Conservation (phyloP, 2,113 vertebrate species). For the Colaptes auratus region DNA sequence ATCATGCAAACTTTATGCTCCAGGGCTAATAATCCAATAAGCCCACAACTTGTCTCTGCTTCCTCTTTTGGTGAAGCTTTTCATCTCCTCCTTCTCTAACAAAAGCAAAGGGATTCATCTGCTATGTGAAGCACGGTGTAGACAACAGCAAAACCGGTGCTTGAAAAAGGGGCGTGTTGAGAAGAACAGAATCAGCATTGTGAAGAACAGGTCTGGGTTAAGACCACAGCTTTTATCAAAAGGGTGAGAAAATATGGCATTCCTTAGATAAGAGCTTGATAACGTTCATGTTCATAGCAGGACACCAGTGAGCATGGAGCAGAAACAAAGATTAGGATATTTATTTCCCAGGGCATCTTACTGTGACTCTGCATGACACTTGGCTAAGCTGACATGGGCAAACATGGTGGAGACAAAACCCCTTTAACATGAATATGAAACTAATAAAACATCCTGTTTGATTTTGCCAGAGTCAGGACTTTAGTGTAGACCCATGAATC, state of each 20-base stretch:
- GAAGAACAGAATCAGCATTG: background rate
- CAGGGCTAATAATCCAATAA: constrained; percentile 14
- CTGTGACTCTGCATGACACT: background rate
- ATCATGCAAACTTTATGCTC: background rate
- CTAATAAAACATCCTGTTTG: background rate
- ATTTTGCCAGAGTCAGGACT: background rate
- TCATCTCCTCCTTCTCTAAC: background rate
- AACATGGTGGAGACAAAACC: background rate
- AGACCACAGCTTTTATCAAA: background rate
- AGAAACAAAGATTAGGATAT: background rate
- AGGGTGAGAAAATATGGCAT: background rate
- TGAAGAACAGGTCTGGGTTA: background rate
- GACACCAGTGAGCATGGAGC: background rate
- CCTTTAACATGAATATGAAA: background rate
- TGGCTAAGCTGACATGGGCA: background rate
- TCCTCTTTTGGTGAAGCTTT: constrained; percentile 4
- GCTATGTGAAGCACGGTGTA: background rate
- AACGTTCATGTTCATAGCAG: background rate
- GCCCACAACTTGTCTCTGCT: background rate
- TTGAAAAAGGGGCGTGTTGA: background rate
- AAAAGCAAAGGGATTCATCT: background rate
- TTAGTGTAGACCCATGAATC: background rate
- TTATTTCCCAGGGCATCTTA: background rate
- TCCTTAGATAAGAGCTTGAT: background rate
- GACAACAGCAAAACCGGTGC: fast-evolving